phyloP scores from a whole-genome alignment of 23 tunicate genomes.

The Pegea sp. region DNA sequence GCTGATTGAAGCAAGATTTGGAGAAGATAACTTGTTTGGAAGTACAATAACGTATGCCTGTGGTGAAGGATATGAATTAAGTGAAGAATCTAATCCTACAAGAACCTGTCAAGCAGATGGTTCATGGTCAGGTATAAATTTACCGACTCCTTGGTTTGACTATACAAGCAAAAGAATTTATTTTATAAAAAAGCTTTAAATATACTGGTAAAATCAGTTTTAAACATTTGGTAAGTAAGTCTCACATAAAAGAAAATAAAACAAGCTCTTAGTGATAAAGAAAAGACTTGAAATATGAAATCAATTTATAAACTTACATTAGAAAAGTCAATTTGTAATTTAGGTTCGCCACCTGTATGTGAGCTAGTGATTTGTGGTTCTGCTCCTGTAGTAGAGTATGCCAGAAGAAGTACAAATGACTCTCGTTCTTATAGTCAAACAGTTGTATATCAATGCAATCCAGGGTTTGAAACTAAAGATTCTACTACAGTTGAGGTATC shows the following conservation, averaged over 20 bases:
- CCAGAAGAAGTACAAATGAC: not conserved
- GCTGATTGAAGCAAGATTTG: not conserved
- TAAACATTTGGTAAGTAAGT: too few species aligned
- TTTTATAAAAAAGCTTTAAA: too few species aligned
- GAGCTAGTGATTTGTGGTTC: not conserved
- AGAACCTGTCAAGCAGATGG: conserved; percentile 9
- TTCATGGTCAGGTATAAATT: conserved; percentile 13
- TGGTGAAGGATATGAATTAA: not conserved
- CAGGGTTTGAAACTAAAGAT: not conserved
- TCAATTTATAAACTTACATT: too few species aligned
- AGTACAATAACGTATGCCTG: not conserved
- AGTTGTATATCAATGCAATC: not conserved
- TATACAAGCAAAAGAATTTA: too few species aligned
- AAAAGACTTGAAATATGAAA: too few species aligned
- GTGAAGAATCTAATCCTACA: not conserved
- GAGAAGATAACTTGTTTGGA: not conserved
- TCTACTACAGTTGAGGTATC: not conserved
- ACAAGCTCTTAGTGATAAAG: too few species aligned
- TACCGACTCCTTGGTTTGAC: not conserved
- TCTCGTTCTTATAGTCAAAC: not conserved
- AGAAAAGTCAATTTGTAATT: too few species aligned
- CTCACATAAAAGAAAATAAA: too few species aligned
- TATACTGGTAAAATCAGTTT: too few species aligned
- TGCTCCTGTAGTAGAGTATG: not conserved
- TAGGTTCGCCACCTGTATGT: not conserved